Base-by-base conservation (phyloP, 2,888 invertebrate genomes). In the Stramonita haemastoma region DNA sequence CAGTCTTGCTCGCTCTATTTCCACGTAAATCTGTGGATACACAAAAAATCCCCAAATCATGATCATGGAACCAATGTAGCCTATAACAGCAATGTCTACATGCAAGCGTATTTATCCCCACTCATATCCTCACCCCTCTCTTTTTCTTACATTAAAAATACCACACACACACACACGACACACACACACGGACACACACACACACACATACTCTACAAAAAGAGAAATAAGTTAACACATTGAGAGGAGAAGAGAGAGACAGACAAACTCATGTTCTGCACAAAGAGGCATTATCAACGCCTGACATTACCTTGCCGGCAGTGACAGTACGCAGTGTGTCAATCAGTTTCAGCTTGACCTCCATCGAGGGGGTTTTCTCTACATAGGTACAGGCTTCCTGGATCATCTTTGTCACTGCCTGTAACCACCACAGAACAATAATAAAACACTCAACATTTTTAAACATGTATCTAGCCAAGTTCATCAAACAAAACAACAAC, bases 1-100 rank as follows among this genome's bases (percentile, higher is more conserved):
- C 13, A 99, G 96, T 89, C 99, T 97, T 8, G 99, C 99, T 94
- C 99, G 97, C 96, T 99, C 99, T 17, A 99, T 99, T 97, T 99
- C 99, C n/a, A 99, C 99, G 96, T 99, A 99, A 92, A 99, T 99
- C 97, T 97, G 94, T 22, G 79, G 0, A 29, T 19, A 79, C 22
- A 87, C 34, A 60, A 87, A 84, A 29, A 66, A 66, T 66, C 5
- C 66, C 46, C 46, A 46, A 46, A 5, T 8, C 8, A 46, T 46
- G 46, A 46, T 46, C 46, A 46, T 66, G 66, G 26, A 26, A 66
- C 19, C 19, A 66, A 66, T 19, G 66, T 66, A 66, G n/a, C n/a
- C n/a, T 73, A 73, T n/a, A 73, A 73, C 73, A 73, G 73, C n/a
- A n/a, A 73, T 11, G n/a, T n/a, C 26, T 73, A n/a, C n/a, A 73